Base-by-base conservation (phyloP, 2,797 vertebrate genomes). In the Sebastes steindachneri region DNA sequence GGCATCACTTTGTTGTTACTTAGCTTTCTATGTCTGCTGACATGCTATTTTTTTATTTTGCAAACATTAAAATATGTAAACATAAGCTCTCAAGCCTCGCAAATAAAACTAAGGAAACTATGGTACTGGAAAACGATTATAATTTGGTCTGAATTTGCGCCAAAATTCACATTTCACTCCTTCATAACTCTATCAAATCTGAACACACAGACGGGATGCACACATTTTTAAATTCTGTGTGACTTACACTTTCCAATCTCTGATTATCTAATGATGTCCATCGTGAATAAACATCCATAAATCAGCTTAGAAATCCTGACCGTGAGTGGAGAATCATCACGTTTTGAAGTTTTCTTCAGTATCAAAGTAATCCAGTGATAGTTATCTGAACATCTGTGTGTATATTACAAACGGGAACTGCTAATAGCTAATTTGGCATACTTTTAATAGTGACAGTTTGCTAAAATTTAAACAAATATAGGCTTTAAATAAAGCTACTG, bases 1-100 rank as follows among this genome's bases (percentile, higher is more conserved):
- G n/a, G 62, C 68, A 23, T 33, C 63, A 37, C 45, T 73, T 37
- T 31, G 77, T 58, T 73, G 68, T 60, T 62, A 69, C 28, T 77
- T 3, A 3, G 31, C 23, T 70, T 17, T 8, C 21, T 17, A 1
- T 29, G 71, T 70, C 57, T 37, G 60, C 29, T 67, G 33, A n/a
- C 57, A 28, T 11, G 35, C 8, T 62, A 28, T 28, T 14, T 17
- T 17, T 19, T 4, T 9, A 21, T 71, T 68, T 51, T 4, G 2
- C 1, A 26, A 41, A 59, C 23, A 29, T 33, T 5, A 12, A 72
- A 68, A 60, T 17, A 7, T 26, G 8, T 29, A 4, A 15, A 71
- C 17, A 19, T 48, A 17, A 19, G 11, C 28, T 59, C 35, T n/a
- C 11, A 29, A 37, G 14, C 12, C 45, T 14, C 1, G 21, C 21